Base-by-base conservation (phyloP, 2,797 vertebrate species). In the Rhynchotus rufescens region DNA sequence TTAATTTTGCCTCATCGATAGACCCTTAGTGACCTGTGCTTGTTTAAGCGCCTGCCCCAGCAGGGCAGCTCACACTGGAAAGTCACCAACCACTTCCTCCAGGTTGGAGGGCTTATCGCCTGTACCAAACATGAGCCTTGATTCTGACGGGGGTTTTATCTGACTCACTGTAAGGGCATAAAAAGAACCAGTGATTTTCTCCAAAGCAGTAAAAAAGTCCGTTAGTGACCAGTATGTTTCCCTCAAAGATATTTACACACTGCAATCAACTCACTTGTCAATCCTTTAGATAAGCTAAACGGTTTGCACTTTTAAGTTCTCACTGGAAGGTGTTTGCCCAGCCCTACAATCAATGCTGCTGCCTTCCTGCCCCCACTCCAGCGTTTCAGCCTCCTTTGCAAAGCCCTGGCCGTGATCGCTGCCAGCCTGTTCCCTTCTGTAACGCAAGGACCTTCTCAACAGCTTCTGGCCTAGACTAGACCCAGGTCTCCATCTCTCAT, bases 261-360 rank as follows among this genome's bases (percentile, higher is more conserved):
- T 34, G 79, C 80, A 95, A 91, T 95, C 91, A 64, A 93, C 64
- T 84, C 76, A 47, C 94, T 91, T 91, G 93, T 94, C 92, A 96
- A 76, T 92, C 84, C 80, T 79, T 42, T 22, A 93, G 96, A 96
- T 96, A 96, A 96, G 88, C 86, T 93, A 79, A 94, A 94, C n/a
- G 60, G 77, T 91, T 89, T 81, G 96, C 82, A 83, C 95, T 94
- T 94, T 89, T 59, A 95, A 94, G 93, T 89, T 76, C 86, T 80
- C 40, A 12, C 64, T 90, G 88, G 80, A 92, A 95, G 86, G 90
- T 79, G 90, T 95, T 96, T 95, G 93, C 67, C 82, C 91, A 86
- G 84, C 86, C 76, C 38, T 15, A 75, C 83, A 89, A 85, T 8
- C 89, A 78, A 54, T n/a, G 36, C 75, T n/a, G 36, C 75, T 71